These are phyloP conservation scores for Empidonax alnorum DNA, from an alignment of 2,113 vertebrate genomes.

Conservation along the genomic window DNA sequence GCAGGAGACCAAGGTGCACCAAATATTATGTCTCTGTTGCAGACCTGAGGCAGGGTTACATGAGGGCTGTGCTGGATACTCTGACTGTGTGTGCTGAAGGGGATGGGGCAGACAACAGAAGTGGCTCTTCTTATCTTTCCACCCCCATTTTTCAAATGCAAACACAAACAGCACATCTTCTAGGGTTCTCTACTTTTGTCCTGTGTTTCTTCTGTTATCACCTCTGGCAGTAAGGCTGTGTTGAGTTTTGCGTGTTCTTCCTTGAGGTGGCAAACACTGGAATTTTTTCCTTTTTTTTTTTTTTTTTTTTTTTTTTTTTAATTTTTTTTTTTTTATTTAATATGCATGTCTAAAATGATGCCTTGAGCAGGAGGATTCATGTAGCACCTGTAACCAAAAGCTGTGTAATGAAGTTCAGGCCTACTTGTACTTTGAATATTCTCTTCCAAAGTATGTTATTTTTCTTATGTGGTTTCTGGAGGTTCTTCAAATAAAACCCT, in stretches of 20 bases:
- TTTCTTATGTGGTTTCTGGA: slow-evolving; percentile 51
- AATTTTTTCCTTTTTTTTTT: background rate
- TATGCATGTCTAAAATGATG: background rate
- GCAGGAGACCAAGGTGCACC: background rate
- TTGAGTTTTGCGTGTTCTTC: background rate
- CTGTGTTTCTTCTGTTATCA: background rate
- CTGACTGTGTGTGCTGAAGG: background rate
- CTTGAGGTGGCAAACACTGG: background rate
- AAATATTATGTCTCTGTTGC: accelerated
- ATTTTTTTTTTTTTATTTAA: background rate
- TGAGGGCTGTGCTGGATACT: background rate
- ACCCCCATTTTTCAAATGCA: background rate
- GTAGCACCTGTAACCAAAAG: background rate
- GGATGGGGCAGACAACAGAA: too few species aligned
- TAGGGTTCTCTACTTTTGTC: background rate
- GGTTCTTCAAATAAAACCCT: slow-evolving; percentile 31
- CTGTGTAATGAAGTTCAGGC: background rate
- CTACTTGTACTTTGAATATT: background rate
- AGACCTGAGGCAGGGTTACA: background rate
- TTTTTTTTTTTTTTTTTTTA: background rate
- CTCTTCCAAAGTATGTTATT: background rate
- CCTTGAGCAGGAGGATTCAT: slow-evolving; percentile 28
- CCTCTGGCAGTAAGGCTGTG: background rate
- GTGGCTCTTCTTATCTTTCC: background rate
- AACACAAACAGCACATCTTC: background rate